phyloP scores from a whole-genome alignment of 2,797 vertebrate species.

The Cheirogaleus major region DNA sequence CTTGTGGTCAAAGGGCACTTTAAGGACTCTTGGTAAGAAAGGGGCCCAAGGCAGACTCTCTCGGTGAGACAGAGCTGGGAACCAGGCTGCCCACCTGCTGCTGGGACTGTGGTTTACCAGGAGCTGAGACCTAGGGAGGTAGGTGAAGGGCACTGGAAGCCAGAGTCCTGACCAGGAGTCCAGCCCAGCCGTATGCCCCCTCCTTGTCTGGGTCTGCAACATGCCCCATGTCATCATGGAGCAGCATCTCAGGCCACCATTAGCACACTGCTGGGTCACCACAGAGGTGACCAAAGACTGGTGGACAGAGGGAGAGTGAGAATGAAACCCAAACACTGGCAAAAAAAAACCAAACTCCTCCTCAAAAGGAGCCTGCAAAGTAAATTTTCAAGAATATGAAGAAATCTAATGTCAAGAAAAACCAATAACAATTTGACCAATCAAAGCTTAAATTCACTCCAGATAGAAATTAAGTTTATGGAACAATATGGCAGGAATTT shows the following conservation, averaged over 20 bases:
- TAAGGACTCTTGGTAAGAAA: not conserved
- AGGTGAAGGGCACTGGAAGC: not conserved
- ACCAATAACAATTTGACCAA: not conserved
- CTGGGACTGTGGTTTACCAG: not conserved
- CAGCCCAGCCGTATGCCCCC: not conserved
- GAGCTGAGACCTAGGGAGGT: not conserved
- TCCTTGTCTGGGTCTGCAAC: not conserved
- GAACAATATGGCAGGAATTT: not conserved
- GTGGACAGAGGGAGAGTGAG: not conserved
- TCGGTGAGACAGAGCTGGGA: not conserved
- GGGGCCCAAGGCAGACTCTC: not conserved
- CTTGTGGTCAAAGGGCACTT: not conserved
- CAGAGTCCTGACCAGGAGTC: not conserved
- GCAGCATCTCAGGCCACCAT: not conserved
- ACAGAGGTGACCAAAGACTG: not conserved
- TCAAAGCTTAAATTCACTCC: not conserved
- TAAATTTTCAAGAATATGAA: not conserved
- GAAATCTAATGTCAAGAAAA: not conserved
- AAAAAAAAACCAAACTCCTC: not conserved
- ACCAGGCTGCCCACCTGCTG: too few species aligned
- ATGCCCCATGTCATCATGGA: not conserved
- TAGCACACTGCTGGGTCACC: not conserved
- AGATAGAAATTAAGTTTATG: not conserved
- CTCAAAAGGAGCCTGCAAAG: not conserved
- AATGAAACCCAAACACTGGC: not conserved